Evolutionary conservation across 1,140 invertebrate genomes (phyloP).

Genomic region (Chironomus tepperi): DNA sequence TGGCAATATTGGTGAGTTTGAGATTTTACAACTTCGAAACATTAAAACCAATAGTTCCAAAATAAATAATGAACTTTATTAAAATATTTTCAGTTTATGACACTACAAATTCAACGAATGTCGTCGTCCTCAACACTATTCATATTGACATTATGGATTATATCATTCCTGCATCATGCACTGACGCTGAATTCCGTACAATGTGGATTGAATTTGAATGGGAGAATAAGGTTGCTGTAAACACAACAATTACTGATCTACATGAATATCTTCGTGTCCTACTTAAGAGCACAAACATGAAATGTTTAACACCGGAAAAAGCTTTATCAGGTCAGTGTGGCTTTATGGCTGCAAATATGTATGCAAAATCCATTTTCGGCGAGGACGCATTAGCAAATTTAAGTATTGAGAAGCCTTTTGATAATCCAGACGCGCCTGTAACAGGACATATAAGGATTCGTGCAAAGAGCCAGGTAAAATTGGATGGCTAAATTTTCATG

Average conservation of each 20-base stretch:
- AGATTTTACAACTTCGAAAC: too few species aligned
- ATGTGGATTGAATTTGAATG: conserved; percentile 99
- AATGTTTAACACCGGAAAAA: conserved; percentile 94
- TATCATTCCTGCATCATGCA: conserved; percentile 94
- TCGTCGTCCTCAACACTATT: conserved; percentile 97
- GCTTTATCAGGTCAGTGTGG: conserved; percentile 93
- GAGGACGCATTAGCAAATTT: conserved; percentile 98
- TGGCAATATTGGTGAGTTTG: conserved; percentile 83
- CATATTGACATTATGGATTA: conserved; percentile 99
- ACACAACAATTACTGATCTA: conserved; percentile 88
- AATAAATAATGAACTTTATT: too few species aligned
- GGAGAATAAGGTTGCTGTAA: conserved; percentile 99
- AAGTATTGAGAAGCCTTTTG: conserved; percentile 90
- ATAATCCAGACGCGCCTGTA: conserved; percentile 79
- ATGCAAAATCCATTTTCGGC: conserved; percentile 97
- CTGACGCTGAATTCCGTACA: conserved; percentile 89
- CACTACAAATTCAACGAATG: conserved; percentile 86
- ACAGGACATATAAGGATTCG: conserved; percentile 94
- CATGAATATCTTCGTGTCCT: conserved; percentile 89
- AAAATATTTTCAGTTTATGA: conserved; percentile 88
- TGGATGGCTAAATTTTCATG: conserved; percentile 25
- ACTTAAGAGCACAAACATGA: conserved; percentile 96
- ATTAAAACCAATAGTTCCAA: too few species aligned
- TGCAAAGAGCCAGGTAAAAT: conserved; percentile 87
- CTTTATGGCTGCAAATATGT: conserved; percentile 99